Conservation (phyloP, 2,113 vertebrate species). For the Mirza zaza region DNA sequence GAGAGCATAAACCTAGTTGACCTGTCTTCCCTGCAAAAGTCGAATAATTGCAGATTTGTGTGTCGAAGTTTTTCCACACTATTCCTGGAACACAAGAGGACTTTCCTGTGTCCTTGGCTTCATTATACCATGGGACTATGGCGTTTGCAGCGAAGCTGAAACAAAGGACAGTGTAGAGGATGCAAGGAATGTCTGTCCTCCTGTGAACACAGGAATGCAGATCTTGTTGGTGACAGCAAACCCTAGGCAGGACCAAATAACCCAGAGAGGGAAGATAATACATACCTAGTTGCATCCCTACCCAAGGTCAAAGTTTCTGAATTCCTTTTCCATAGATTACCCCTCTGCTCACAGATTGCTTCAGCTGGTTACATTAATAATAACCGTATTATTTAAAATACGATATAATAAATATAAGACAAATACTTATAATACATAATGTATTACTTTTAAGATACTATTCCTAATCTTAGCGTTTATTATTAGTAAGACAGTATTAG, state of each 20-base stretch:
- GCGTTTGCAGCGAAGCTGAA: background rate
- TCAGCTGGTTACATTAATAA: background rate
- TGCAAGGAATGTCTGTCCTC: background rate
- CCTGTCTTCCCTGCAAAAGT: background rate
- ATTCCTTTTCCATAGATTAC: background rate
- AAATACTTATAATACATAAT: background rate
- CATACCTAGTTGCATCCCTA: background rate
- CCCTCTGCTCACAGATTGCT: background rate
- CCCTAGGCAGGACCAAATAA: background rate
- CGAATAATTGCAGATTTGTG: background rate
- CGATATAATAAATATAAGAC: background rate
- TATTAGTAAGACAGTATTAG: background rate
- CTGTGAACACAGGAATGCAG: background rate
- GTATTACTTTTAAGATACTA: constrained; percentile 11
- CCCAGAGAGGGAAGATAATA: background rate
- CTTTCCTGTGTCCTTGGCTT: background rate
- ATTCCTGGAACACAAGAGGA: background rate
- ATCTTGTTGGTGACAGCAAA: background rate
- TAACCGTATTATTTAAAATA: constrained; percentile 3
- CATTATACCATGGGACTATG: background rate
- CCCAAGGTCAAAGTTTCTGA: background rate
- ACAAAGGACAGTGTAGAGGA: background rate
- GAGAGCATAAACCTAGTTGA: background rate
- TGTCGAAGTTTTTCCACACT: background rate
- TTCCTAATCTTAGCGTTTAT: background rate